phyloP scores from a whole-genome alignment of 2,797 vertebrate genomes.

The Hypotaenidia okinawae region DNA sequence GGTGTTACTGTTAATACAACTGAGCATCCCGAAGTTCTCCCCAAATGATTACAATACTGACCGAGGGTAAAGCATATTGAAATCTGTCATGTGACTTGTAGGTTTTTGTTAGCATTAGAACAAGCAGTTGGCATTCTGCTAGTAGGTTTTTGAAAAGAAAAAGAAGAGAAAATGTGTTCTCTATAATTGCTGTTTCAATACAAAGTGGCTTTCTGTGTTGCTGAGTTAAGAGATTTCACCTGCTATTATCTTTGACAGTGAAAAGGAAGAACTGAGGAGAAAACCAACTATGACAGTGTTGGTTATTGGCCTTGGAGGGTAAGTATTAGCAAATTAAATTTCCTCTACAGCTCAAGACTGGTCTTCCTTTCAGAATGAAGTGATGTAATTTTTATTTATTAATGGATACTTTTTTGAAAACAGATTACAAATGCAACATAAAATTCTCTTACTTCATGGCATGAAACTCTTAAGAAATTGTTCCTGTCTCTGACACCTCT shows the following conservation, averaged over 20 bases:
- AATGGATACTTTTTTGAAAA: background rate
- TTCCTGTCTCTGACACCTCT: background rate
- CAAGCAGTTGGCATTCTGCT: background rate
- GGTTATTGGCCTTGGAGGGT: conserved; percentile 92
- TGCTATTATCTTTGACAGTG: conserved; percentile 43
- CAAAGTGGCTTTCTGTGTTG: background rate
- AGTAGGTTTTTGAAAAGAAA: background rate
- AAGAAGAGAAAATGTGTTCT: background rate
- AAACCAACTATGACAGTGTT: conserved; percentile 82
- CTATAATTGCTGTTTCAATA: background rate
- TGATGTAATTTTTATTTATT: background rate
- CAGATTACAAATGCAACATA: background rate
- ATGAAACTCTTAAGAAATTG: background rate
- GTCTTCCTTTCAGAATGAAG: background rate
- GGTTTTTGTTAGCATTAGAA: background rate
- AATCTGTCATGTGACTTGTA: background rate
- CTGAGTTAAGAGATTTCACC: background rate
- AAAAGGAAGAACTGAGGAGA: conserved; percentile 32
- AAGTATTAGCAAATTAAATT: conserved; percentile 68
- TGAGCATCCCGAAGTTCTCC: background rate
- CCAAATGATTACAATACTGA: background rate
- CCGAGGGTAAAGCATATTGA: background rate
- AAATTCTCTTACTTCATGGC: background rate
- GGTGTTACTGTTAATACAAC: background rate
- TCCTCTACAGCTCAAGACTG: background rate